Percentiles rank a stretch among this genome's conserved stretches.
Evolutionary conservation across 2,797 vertebrate species (phyloP).

Genomic region (Buceros bicornis): DNA sequence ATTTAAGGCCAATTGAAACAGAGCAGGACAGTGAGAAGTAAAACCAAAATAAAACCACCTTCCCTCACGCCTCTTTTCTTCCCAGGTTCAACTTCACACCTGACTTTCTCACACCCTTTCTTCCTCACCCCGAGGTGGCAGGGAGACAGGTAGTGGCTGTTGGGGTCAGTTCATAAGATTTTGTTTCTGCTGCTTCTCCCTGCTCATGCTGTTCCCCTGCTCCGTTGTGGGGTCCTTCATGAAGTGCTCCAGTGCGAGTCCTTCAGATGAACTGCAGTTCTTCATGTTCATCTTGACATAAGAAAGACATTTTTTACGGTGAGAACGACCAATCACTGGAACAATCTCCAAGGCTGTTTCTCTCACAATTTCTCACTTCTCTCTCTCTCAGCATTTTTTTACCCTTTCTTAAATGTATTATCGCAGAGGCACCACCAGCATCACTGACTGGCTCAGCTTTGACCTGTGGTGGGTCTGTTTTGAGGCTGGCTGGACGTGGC

Average conservation of each 20-base stretch:
- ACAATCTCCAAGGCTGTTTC: neutral
- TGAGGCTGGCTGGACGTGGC: neutral
- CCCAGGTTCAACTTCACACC: neutral
- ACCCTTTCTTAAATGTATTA: neutral
- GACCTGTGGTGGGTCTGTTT: neutral
- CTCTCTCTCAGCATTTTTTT: neutral
- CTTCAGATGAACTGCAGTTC: neutral
- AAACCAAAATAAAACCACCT: neutral
- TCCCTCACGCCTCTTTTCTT: neutral
- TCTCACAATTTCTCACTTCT: neutral
- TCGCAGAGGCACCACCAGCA: neutral
- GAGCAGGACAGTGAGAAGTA: neutral
- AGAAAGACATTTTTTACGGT: neutral
- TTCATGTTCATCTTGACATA: neutral
- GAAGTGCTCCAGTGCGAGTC: neutral
- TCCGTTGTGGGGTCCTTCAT: fast-evolving
- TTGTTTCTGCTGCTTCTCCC: neutral
- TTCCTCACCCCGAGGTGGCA: neutral
- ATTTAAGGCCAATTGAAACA: neutral
- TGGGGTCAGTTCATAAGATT: neutral
- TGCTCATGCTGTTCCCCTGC: neutral
- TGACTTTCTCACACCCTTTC: neutral
- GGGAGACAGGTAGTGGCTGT: fast-evolving
- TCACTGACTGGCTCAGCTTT: neutral
- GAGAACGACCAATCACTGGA: neutral